Evolutionary conservation across 2,888 invertebrate species (phyloP), one percentile per base, ranked within the genome.

Genomic region (Microchrysa polita): DNA sequence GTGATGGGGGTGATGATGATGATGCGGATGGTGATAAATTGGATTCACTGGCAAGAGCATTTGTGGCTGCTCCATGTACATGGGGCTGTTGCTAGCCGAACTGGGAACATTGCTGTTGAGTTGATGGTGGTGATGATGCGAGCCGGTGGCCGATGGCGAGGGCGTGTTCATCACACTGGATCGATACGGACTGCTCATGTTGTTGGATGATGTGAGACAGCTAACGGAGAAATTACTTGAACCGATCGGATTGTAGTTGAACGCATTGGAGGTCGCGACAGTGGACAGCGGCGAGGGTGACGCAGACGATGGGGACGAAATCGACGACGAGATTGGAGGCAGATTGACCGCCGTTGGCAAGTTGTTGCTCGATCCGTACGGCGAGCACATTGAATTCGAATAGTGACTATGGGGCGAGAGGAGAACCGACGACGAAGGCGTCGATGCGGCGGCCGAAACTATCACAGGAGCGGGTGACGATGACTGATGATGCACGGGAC

Each of bases 11-110:
- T 34, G 27, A 34, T 34, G 27, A 59, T 79, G 78, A 74, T 78
- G 79, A 40, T 77, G 77, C 73, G 76, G 77, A 67, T 74, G 73
- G 52, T 73, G 81, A 76, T 87, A 87, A 77, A 88, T 80, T n/a
- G 86, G 83, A 76, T 85, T 84, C 75, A 87, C 86, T 27, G 87
- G 85, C 76, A 86, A 83, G 75, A 86, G 83, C 77, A 82, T 81
- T 77, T 84, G 84, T 34, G 83, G 86, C 20, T 67, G 67, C 74
- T 87, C 87, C 81, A 86, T 85, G 76, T 85, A 87, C 82, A 84
- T 81, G 69, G 81, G 85, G 78, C 81, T 76, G 73, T 78, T 78
- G 4, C 77, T 81, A 74, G 74, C 77, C 22, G 71, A 59, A 4
- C 69, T 27, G 10, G 23, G 27, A 4, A n/a, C n/a, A 59, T 42